These are phyloP conservation scores for Dermatophagoides farinae DNA, from an alignment of 1,140 invertebrate species.

Conservation along the genomic window DNA sequence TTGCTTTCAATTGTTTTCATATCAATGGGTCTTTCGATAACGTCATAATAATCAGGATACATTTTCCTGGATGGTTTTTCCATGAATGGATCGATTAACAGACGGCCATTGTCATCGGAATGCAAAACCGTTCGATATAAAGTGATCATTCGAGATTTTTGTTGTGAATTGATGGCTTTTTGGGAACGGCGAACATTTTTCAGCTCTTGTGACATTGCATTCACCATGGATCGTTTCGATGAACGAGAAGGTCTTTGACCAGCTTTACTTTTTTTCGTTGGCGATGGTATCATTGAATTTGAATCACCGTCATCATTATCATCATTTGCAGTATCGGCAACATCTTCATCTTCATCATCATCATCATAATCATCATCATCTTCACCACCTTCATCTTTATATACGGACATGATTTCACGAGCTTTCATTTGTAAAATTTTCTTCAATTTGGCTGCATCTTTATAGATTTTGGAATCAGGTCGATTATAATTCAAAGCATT, in stretches of 20 bases:
- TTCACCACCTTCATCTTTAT: slow-evolving; percentile 12
- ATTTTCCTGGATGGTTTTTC: slow-evolving; percentile 85
- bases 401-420: slow-evolving; percentile 51
- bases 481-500: slow-evolving; percentile 89
- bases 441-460: slow-evolving; percentile 55
- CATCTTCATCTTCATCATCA: slow-evolving; percentile 34
- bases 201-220: slow-evolving; percentile 26
- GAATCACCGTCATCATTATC: not conserved
- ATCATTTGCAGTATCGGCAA: too few relatives aligned
- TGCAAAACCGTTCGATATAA: slow-evolving; percentile 30
- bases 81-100: slow-evolving; percentile 78
- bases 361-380: not conserved
- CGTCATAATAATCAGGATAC: slow-evolving; percentile 87
- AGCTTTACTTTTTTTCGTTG: not conserved
- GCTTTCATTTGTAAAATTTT: slow-evolving; percentile 64
- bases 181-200: slow-evolving; percentile 11
- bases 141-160: slow-evolving; percentile 25
- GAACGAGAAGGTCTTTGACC: not conserved
- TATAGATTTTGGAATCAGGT: slow-evolving; percentile 64
- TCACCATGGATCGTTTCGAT: slow-evolving; percentile 40
- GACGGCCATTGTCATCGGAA: slow-evolving; percentile 54
- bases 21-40: slow-evolving; percentile 81
- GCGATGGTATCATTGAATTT: not conserved
- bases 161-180: slow-evolving; percentile 18
- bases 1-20: slow-evolving; percentile 80